Conservation (phyloP, 1,140 invertebrate genomes). For the Zophobas morio region DNA sequence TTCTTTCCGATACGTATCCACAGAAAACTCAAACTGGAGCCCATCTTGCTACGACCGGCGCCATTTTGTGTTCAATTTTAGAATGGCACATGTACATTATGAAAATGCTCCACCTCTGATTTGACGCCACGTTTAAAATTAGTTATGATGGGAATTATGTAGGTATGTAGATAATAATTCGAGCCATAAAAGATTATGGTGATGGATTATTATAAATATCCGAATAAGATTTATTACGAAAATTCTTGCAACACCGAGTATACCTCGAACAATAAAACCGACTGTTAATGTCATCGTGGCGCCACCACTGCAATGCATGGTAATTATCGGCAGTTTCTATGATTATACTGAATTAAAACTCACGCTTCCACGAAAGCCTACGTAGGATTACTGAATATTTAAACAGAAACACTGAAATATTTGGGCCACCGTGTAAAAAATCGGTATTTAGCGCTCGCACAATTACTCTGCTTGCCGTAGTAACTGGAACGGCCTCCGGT, state of each 20-base stretch:
- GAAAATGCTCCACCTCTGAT: neutral
- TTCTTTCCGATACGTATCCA: neutral
- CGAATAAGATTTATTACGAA: neutral
- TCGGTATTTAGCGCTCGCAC: too few relatives aligned
- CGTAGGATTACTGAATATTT: neutral
- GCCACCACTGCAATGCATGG: slow-evolving; percentile 39
- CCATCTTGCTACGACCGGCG: neutral
- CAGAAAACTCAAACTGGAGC: neutral
- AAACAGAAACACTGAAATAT: neutral
- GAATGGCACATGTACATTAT: neutral
- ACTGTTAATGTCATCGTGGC: slow-evolving; percentile 25
- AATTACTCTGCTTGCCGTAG: too few relatives aligned
- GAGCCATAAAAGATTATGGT: neutral
- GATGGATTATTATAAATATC: neutral
- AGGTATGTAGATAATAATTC: slow-evolving; percentile 13
- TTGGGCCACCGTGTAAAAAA: too few relatives aligned
- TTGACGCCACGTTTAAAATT: slow-evolving; percentile 23
- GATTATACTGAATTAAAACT: slow-evolving; percentile 27
- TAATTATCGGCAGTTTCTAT: slow-evolving; percentile 25
- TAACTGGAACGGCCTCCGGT: neutral
- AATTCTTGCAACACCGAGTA: neutral
- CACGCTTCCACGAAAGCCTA: slow-evolving; percentile 26
- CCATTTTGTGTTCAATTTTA: slow-evolving; percentile 24
- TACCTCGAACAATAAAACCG: slow-evolving; percentile 23
- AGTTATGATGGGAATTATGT: slow-evolving; percentile 14